Evolutionary conservation across 2,888 invertebrate species (phyloP).

Genomic region (Charanyca ferruginea): DNA sequence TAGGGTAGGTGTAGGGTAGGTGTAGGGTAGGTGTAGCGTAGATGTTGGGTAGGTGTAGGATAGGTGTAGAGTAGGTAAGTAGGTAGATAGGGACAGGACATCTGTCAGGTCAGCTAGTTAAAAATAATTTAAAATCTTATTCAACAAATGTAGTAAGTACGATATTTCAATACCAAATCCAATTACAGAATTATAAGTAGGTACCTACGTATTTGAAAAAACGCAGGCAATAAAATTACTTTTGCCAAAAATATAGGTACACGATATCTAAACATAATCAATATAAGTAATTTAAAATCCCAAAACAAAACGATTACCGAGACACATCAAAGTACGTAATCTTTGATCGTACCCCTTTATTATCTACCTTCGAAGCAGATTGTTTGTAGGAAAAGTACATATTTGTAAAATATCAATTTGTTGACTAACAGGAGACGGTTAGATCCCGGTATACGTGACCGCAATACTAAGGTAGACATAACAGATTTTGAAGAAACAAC

Average conservation of each 20-base stretch:
- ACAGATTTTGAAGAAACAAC: conserved; percentile 77
- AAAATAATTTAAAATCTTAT: too few relatives aligned
- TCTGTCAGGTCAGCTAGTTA: too few relatives aligned
- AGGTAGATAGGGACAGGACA: too few relatives aligned
- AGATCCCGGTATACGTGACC: conserved; percentile 77
- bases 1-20: too few relatives aligned
- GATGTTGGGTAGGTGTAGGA: too few relatives aligned
- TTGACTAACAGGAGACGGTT: conserved; percentile 80
- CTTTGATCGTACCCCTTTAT: conserved; percentile 40
- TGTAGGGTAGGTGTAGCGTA: too few relatives aligned
- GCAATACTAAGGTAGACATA: conserved; percentile 69
- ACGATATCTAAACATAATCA: conserved; percentile 1
- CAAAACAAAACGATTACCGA: conserved; percentile 26
- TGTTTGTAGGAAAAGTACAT: conserved; percentile 72
- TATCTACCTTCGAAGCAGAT: conserved; percentile 64
- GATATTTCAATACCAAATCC: too few relatives aligned
- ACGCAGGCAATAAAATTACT: background rate
- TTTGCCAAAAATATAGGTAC: background rate
- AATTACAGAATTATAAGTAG: too few relatives aligned
- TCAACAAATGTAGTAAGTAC: too few relatives aligned
- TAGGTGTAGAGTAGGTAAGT: too few relatives aligned
- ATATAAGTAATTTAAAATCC: conserved; percentile 9
- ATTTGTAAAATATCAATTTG: conserved; percentile 88
- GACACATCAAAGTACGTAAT: conserved; percentile 20
- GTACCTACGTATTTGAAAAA: too few relatives aligned